Percentiles rank a stretch among this genome's conserved stretches.
These are phyloP conservation scores for Hippopotamyrus pictus DNA, from an alignment of 2,797 vertebrate genomes.

Conservation along the genomic window DNA sequence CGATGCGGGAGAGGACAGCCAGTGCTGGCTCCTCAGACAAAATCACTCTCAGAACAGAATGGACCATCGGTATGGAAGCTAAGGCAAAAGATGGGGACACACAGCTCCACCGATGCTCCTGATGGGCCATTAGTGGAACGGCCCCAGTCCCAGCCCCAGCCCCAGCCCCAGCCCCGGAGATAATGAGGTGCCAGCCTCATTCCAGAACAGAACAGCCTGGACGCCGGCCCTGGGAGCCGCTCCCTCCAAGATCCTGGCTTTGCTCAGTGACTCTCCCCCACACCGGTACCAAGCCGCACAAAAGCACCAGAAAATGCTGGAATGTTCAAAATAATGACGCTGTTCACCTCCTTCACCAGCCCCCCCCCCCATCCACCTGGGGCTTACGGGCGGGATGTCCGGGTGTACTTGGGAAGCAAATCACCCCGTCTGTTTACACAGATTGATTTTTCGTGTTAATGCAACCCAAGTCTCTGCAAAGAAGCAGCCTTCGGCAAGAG, in stretches of 20 bases:
- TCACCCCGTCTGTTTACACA: background rate
- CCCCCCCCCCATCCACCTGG: constrained; percentile 34
- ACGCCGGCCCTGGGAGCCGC: background rate
- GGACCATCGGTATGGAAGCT: background rate
- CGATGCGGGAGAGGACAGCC: background rate
- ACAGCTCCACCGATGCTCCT: constrained; percentile 76
- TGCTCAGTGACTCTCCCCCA: constrained; percentile 57
- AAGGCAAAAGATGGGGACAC: background rate
- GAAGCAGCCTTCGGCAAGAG: background rate
- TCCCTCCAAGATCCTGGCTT: constrained; percentile 19
- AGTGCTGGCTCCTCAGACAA: background rate
- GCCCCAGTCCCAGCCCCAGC: constrained; percentile 68
- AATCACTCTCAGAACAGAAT: background rate
- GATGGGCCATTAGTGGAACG: constrained; percentile 94
- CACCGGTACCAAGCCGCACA: constrained; percentile 68
- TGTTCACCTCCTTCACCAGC: constrained; percentile 40
- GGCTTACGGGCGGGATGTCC: constrained; percentile 26
- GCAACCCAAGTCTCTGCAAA: background rate
- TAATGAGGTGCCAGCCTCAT: constrained; percentile 88
- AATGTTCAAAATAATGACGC: constrained; percentile 56
- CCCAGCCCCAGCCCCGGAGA: constrained; percentile 91
- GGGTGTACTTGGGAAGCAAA: background rate
- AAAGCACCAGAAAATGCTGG: constrained; percentile 64
- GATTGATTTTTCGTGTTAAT: background rate
- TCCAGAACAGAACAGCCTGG: constrained; percentile 57